Base-by-base conservation (phyloP, 2,888 invertebrate genomes). In the Sesia bembeciformis region DNA sequence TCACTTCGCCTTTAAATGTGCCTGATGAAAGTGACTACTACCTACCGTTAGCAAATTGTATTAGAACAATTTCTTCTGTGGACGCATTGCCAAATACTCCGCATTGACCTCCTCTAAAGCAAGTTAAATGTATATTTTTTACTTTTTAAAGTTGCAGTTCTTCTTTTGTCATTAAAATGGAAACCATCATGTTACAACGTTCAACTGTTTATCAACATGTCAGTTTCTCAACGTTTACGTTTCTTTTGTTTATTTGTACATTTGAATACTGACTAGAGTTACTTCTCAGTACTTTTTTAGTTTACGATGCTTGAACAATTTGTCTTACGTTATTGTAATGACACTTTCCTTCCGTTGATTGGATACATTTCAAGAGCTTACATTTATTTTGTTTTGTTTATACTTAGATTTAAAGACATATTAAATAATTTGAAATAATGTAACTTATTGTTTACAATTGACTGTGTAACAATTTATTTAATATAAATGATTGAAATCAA, bases 1-100 rank as follows among this genome's bases (percentile, higher is more conserved):
- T 85, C 84, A 83, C 86, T 84, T 81, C 76, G 84, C 81, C 83
- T 86, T 84, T 82, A 84, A 83, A 85, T 84, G 82, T 84, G 85
- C 78, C 84, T 84, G 85, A 88, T 86, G 87, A 89, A 89, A 88
- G 88, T 87, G 84, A 84, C 85, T 81, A 60, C 58, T 55, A 56
- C 79, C 80, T 80, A 84, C 86, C 82, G 85, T 84, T 84, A 84
- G 76, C 79, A 80, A 78, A 83, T 85, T 84, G 79, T 78, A 81
- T 82, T 84, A 81, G 78, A 83, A 78, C 74, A 76, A 81, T 81
- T 81, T 84, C 75, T 78, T 81, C 74, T 70, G 70, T 68, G 62
- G 68, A 72, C 67, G 67, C 66, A 66, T 75, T 74, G 74, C 77
- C 72, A 70, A 81, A 81, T 76, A 78, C 64, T 62, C 61, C 61